Base-by-base conservation (phyloP, 2,888 invertebrate species). In the Agriotes lineatus region DNA sequence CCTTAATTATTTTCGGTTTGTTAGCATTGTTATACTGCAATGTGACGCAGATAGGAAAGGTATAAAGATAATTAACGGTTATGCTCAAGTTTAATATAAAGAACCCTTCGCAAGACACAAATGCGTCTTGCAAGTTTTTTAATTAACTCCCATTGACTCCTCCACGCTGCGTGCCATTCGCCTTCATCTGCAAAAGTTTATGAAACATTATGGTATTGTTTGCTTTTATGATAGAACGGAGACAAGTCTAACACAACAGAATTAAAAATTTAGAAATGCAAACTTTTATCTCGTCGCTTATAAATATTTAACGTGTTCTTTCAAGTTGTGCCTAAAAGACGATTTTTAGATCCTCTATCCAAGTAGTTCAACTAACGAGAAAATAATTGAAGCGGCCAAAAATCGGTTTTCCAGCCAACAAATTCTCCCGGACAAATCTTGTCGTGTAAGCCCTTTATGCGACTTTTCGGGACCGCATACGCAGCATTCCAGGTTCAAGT, bases 361-460 rank as follows among this genome's bases (percentile, higher is more conserved):
- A 58, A 58, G 57, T 58, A 58, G 57, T 22, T 61, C n/a, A 45
- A 50, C 50, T 10, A 61, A 52, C 42, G 37, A 50, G 50, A 50
- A 61, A 39, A 39, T 61, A 61, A 61, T 61, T 61, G 52, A 16
- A 52, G 16, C 22, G 22, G 22, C 6, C 20, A 33, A n/a, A 19
- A 16, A 33, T 30, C 16, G 58, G 4, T 54, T 44, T 60, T 60
- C 48, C 33, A 19, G 19, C 12, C 20, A 48, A 60, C 59, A 60
- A 60, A 60, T 48, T 60, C 48, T 60, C 48, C 45, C 30, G 30
- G 44, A 12, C 45, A 45, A 22, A 48, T 48, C 59, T 33, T 33
- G 33, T 48, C 33, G 33, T 60, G 30, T 60, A 60, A 60, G 33
- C 59, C 30, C 48, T 60, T 60, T 60, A 60, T 60, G 48, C 59